Base-by-base conservation (phyloP, 1,140 invertebrate genomes). In the Drosophila lini region DNA sequence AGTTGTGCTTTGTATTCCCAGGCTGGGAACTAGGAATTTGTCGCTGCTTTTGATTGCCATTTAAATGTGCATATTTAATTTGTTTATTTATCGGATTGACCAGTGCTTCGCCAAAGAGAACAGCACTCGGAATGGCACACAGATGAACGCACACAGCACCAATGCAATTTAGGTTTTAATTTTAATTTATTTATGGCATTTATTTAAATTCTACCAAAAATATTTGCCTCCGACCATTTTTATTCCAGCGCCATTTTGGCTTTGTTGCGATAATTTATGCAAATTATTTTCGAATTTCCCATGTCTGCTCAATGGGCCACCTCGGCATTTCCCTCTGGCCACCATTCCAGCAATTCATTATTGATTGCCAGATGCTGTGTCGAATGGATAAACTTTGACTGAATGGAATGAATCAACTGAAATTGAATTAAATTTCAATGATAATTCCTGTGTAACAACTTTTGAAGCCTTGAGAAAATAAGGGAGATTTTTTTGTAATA, bases 11-110 rank as follows among this genome's bases (percentile, higher is more conserved):
- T 48, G 60, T 69, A 19, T 67, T 71, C 64, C 52, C 55, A 56
- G 22, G n/a, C 31, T 70, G 34, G 67, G 55, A n/a, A 16, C 68
- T 73, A 48, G 22, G 56, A 63, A 77, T 81, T 85, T 63, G 60
- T 74, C 59, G 13, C 36, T 80, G 69, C 42, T 64, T 48, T 62
- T 73, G 67, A 71, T 78, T 85, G 71, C 58, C 67, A 82, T 79
- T 88, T 82, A 79, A 77, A 80, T 88, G 67, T 78, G 84, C 80
- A 88, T 74, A 80, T 83, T 86, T 86, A 74, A 88, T 88, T 74
- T 83, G 67, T 82, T 74, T 80, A 64, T 69, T 74, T 68, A 83
- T 76, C 67, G 47, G 36, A 61, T 71, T 56, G 48, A 59, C 38
- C 53, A 44, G 25, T 19, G 42, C 60, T 32, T n/a, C 55, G 58